Evolutionary conservation across 2,888 invertebrate species (phyloP).

Genomic region (Volucella inanis): DNA sequence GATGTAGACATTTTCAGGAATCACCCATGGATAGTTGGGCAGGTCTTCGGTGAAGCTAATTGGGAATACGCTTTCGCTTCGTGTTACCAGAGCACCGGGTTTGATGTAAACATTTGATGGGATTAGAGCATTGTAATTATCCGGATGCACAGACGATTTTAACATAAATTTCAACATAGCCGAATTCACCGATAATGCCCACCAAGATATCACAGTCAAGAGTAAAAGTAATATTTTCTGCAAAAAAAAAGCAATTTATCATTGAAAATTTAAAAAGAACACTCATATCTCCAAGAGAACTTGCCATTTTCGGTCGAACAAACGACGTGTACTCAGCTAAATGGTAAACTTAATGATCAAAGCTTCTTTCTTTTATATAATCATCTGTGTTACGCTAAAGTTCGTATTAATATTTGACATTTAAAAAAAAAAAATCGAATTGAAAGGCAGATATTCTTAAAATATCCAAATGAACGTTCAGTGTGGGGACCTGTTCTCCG

Average conservation of each 20-base stretch:
- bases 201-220: background rate
- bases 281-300: background rate
- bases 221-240: slow-evolving; percentile 21
- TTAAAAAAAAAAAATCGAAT: slow-evolving; percentile 3
- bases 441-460: slow-evolving; percentile 3
- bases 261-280: background rate
- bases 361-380: slow-evolving; percentile 37
- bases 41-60: slow-evolving; percentile 31
- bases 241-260: slow-evolving; percentile 1
- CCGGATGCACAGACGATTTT: slow-evolving; percentile 22
- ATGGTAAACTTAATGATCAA: slow-evolving; percentile 10
- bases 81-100: slow-evolving; percentile 52
- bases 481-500: slow-evolving; percentile 1
- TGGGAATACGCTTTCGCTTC: background rate
- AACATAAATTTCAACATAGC: background rate
- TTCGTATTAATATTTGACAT: slow-evolving; percentile 22
- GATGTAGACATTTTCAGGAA: slow-evolving; percentile 79
- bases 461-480: slow-evolving; percentile 12
- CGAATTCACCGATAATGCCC: background rate
- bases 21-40: slow-evolving; percentile 42
- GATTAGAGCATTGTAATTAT: slow-evolving; percentile 44
- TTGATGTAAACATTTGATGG: slow-evolving; percentile 61
- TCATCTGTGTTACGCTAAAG: slow-evolving; percentile 4
- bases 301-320: slow-evolving; percentile 34
- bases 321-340: slow-evolving; percentile 10